A percentile compares a stretch with the other conserved stretches of the same genome.
phyloP scores from a whole-genome alignment of 30 jellyfish, hydroid and myxozoan genomes.

The Haliclystus octoradiatus region DNA sequence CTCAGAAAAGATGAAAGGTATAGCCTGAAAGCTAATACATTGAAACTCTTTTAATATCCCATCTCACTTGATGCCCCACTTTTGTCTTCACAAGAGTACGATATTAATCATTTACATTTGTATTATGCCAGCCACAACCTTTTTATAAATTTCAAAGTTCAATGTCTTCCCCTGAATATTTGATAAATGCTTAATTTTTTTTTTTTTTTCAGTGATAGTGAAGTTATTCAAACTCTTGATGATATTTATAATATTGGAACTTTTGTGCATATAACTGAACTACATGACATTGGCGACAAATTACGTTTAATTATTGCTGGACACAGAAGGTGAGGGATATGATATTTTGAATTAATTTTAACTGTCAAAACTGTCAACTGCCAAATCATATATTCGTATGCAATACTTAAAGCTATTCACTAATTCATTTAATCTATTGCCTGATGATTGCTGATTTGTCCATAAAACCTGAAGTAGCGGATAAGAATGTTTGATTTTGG shows the following conservation, averaged over 20 bases:
- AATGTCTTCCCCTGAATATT: background rate
- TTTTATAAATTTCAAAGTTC: background rate
- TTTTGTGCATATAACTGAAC: conserved; percentile 82
- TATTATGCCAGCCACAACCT: background rate
- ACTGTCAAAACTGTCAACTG: no score
- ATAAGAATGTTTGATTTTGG: no score
- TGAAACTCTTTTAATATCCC: background rate
- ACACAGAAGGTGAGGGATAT: conserved; percentile 80
- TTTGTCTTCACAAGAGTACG: background rate
- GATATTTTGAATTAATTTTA: no score
- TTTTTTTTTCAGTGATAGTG: conserved; percentile 49
- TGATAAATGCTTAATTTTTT: background rate
- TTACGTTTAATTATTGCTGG: conserved; percentile 74
- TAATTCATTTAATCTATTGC: no score
- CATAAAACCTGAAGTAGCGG: no score
- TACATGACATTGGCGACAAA: conserved; percentile 88
- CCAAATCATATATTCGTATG: no score
- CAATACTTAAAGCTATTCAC: no score
- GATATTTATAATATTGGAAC: conserved; percentile 77
- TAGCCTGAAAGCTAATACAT: background rate
- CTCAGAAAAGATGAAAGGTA: conserved; percentile 86
- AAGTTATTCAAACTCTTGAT: conserved; percentile 58
- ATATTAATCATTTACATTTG: background rate
- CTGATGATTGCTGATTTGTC: no score
- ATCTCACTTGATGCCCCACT: background rate